A percentile compares a stretch with the other conserved stretches of the same genome.
phyloP scores from a whole-genome alignment of 1,140 invertebrate genomes.

The Tyrophagus putrescentiae region DNA sequence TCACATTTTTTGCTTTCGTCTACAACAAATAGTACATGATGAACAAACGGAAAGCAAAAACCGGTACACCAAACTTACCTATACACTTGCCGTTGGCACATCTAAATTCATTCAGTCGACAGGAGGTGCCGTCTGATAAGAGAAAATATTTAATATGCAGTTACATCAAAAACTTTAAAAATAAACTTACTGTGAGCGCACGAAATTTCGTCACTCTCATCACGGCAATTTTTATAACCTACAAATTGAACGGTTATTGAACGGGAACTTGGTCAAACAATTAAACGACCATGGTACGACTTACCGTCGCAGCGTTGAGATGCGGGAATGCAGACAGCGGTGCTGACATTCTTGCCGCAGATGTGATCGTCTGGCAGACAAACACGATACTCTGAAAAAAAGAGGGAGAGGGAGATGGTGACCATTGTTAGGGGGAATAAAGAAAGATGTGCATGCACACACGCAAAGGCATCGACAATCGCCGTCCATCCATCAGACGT shows the following conservation, averaged over 20 bases:
- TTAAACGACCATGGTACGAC: background rate
- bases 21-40: no score
- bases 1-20: slow-evolving; percentile 65
- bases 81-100: slow-evolving; percentile 65
- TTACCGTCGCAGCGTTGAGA: slow-evolving; percentile 38
- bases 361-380: slow-evolving; percentile 75
- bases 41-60: no score
- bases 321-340: slow-evolving; percentile 53
- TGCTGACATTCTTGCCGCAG: slow-evolving; percentile 50
- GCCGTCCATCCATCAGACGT: background rate
- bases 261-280: background rate
- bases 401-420: slow-evolving; percentile 4
- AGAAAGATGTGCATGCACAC: no score
- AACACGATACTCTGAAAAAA: slow-evolving; percentile 25
- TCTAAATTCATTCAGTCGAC: slow-evolving; percentile 70
- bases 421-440: background rate
- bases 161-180: background rate
- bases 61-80: no score
- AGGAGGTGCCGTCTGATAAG: slow-evolving; percentile 38
- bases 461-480: background rate
- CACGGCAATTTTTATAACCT: slow-evolving; percentile 66
- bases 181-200: slow-evolving; percentile 38
- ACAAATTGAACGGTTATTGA: background rate
- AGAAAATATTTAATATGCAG: slow-evolving; percentile 1
- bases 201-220: slow-evolving; percentile 63